phyloP scores from a whole-genome alignment of 1,140 invertebrate species.

The Anastatus disparis region DNA sequence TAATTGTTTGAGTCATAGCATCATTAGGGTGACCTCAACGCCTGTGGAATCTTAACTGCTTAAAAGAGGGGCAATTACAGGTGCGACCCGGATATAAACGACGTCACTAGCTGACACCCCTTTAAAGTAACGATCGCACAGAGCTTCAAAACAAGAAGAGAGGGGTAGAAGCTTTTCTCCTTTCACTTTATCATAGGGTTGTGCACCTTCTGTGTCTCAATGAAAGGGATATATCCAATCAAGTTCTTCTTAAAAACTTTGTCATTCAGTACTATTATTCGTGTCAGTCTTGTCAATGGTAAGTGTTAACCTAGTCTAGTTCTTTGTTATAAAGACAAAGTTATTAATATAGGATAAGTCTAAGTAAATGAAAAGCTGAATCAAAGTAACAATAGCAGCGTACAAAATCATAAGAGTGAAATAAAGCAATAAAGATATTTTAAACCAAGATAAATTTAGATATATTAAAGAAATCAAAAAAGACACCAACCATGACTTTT shows the following conservation, averaged over 20 bases:
- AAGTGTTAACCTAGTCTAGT: no score
- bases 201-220: slow-evolving; percentile 3
- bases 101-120: slow-evolving; percentile 38
- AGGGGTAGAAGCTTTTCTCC: no score
- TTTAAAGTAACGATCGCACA: not conserved
- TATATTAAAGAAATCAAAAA: no score
- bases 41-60: not conserved
- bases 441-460: no score
- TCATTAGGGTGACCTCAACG: not conserved
- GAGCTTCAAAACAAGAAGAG: not conserved
- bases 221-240: slow-evolving; percentile 42
- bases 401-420: no score
- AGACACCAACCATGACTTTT: no score
- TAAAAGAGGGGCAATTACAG: slow-evolving; percentile 17
- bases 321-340: no score
- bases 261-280: slow-evolving; percentile 12
- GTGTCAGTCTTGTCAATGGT: not conserved
- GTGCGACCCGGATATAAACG: slow-evolving; percentile 37
- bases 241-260: slow-evolving; percentile 28
- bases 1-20: not conserved
- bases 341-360: no score
- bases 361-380: no score
- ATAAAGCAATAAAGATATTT: no score
- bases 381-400: no score
- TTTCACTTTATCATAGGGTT: not conserved